These are phyloP conservation scores for Diarsia rubi DNA, from an alignment of 2,888 invertebrate genomes.

Conservation along the genomic window DNA sequence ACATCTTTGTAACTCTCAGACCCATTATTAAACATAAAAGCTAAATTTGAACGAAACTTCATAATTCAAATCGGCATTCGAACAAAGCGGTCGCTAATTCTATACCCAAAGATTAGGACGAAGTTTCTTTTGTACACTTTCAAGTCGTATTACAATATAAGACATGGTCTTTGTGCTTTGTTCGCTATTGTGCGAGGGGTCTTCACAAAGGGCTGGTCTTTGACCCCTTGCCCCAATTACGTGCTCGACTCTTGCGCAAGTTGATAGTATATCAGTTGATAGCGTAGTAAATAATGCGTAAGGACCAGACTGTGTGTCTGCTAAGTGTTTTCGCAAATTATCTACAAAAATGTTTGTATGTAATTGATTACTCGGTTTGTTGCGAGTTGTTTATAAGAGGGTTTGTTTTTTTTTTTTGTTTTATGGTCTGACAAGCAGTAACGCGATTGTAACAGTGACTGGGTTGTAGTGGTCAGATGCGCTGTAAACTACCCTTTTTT, in stretches of 20 bases:
- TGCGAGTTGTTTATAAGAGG: background rate
- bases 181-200: slow-evolving; percentile 68
- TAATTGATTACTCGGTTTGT: slow-evolving; percentile 25
- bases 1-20: background rate
- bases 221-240: slow-evolving; percentile 82
- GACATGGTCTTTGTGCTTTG: slow-evolving; percentile 66
- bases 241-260: slow-evolving; percentile 72
- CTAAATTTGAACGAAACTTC: slow-evolving; percentile 10
- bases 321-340: slow-evolving; percentile 58
- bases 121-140: slow-evolving; percentile 57
- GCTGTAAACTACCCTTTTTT: too few relatives aligned
- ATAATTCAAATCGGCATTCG: slow-evolving; percentile 40
- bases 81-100: slow-evolving; percentile 50
- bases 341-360: slow-evolving; percentile 35
- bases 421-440: background rate
- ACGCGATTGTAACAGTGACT: too few relatives aligned
- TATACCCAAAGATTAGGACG: slow-evolving; percentile 46
- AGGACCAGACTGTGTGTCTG: slow-evolving; percentile 62
- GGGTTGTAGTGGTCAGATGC: too few relatives aligned
- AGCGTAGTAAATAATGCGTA: slow-evolving; percentile 68
- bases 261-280: slow-evolving; percentile 70
- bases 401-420: background rate
- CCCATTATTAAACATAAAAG: background rate
- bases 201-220: slow-evolving; percentile 79
- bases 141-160: slow-evolving; percentile 63